Percentiles rank a stretch among this genome's conserved stretches.
These are phyloP conservation scores for Chrysodeixis includens DNA, from an alignment of 2,888 invertebrate genomes.

Conservation along the genomic window DNA sequence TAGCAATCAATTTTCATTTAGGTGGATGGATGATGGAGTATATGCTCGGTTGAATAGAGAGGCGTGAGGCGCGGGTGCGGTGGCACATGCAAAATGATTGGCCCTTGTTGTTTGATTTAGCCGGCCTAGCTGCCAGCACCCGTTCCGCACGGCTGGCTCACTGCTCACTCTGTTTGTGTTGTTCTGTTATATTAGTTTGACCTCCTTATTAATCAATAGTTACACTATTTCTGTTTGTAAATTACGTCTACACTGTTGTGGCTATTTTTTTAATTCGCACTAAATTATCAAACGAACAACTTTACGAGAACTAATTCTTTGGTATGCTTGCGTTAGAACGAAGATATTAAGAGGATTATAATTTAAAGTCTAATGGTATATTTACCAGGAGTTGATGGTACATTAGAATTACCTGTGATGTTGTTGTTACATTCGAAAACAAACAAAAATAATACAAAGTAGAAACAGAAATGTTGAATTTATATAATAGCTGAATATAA, in stretches of 20 bases:
- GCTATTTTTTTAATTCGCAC: no score
- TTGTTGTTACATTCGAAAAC: no score
- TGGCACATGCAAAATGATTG: conserved; percentile 74
- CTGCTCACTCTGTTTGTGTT: conserved; percentile 57
- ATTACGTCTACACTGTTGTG: background rate
- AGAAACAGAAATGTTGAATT: no score
- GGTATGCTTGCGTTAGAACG: no score
- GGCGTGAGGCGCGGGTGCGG: conserved; percentile 55
- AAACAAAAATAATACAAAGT: no score
- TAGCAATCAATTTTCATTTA: conserved; percentile 58
- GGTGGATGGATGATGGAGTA: conserved; percentile 41
- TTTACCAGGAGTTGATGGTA: no score
- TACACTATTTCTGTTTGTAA: background rate
- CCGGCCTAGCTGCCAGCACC: conserved; percentile 71
- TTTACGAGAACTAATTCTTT: no score
- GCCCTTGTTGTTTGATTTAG: conserved; percentile 81
- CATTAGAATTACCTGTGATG: no score
- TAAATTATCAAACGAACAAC: no score
- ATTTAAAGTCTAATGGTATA: no score
- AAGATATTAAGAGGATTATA: no score
- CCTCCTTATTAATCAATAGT: conserved; percentile 55
- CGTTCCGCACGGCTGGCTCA: conserved; percentile 68
- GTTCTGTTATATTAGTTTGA: conserved; percentile 55
- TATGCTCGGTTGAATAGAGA: conserved; percentile 65
- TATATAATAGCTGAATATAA: no score